phyloP scores from a whole-genome alignment of 35 echinoderm and acorn worm species.

The Acanthaster planci region DNA sequence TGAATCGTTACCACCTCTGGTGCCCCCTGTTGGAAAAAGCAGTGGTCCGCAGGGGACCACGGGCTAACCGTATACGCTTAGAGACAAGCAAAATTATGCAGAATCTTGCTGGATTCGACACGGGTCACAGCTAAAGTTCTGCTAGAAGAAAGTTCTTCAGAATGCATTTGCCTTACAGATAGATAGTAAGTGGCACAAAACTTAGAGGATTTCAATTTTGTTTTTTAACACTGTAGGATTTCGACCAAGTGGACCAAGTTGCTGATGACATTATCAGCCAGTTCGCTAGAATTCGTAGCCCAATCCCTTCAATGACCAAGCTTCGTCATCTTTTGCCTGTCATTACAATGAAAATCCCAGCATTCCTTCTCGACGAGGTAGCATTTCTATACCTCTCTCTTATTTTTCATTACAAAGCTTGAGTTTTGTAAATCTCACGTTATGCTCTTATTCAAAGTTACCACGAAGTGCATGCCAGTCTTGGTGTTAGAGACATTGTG shows the following conservation, averaged over 20 bases:
- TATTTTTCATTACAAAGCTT: not conserved
- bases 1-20: no score
- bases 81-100: no score
- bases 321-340: not conserved
- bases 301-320: not conserved
- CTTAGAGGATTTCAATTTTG: no score
- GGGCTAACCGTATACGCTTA: no score
- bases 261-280: not conserved
- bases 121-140: no score
- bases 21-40: no score
- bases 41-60: no score
- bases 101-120: no score
- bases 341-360: not conserved
- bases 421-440: not conserved
- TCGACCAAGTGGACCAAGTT: not conserved
- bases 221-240: not conserved
- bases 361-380: not conserved
- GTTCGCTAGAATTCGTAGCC: not conserved
- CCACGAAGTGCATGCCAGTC: not conserved
- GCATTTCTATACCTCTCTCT: not conserved
- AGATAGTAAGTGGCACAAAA: no score
- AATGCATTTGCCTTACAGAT: no score
- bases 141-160: no score
- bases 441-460: not conserved
- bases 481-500: not conserved